phyloP scores from a whole-genome alignment of 2,888 invertebrate genomes.

The Thera obeliscata region DNA sequence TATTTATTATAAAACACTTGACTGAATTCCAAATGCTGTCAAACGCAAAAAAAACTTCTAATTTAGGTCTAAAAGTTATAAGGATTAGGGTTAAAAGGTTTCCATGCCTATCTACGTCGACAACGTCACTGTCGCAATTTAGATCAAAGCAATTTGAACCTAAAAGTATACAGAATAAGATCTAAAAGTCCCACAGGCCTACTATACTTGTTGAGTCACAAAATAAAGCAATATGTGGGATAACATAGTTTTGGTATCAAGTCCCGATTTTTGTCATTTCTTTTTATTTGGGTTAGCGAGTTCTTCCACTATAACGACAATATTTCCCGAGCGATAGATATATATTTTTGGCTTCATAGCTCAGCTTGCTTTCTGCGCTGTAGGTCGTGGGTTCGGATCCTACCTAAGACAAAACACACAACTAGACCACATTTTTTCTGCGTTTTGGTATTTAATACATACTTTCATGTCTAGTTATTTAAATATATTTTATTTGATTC shows the following conservation, averaged over 20 bases:
- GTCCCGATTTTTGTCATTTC: constrained; percentile 9
- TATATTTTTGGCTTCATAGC: neutral
- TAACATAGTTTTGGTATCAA: constrained; percentile 20
- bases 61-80: neutral
- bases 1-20: constrained; percentile 1
- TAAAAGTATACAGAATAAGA: neutral
- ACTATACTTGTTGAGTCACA: constrained; percentile 29
- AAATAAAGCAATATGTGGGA: constrained; percentile 25
- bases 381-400: too few species aligned
- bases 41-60: neutral
- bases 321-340: neutral
- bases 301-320: neutral
- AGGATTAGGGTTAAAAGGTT: constrained; percentile 1
- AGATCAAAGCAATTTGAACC: neutral
- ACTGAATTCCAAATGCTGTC: neutral
- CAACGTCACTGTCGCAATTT: neutral
- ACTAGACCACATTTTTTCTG: too few species aligned
- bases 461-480: too few species aligned
- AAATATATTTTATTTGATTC: too few species aligned
- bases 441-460: too few species aligned
- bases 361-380: too few species aligned
- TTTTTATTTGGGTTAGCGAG: constrained; percentile 12
- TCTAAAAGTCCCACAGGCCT: constrained; percentile 11
- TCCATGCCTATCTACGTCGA: constrained; percentile 10
- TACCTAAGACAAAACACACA: too few species aligned